These are phyloP conservation scores for Venturia canescens DNA, from an alignment of 1,140 invertebrate genomes.

Conservation along the genomic window DNA sequence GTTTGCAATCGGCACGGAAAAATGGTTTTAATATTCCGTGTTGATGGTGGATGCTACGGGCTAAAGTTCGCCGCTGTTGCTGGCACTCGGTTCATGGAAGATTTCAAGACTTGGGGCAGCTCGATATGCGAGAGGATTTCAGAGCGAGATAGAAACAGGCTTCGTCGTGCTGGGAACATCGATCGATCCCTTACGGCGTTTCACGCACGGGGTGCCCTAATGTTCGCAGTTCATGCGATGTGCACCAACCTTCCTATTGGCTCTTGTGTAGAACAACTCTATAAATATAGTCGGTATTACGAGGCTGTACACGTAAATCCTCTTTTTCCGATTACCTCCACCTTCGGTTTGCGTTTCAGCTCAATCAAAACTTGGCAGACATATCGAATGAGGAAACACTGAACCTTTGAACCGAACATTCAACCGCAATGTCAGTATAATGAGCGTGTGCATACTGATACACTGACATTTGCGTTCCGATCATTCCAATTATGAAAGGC, in stretches of 20 bases:
- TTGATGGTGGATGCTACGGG: conserved; percentile 24
- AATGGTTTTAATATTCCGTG: conserved; percentile 46
- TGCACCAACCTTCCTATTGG: conserved; percentile 32
- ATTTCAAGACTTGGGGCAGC: conserved; percentile 7
- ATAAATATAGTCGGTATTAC: background rate
- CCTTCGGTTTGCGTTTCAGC: conserved; percentile 51
- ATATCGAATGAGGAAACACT: conserved; percentile 64
- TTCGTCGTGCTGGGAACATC: conserved; percentile 34
- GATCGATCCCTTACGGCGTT: conserved; percentile 52
- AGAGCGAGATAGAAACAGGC: conserved; percentile 19
- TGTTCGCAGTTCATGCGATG: conserved; percentile 57
- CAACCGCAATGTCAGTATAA: too few relatives aligned
- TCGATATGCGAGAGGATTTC: conserved; percentile 24
- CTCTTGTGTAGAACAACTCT: conserved; percentile 11
- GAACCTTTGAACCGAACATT: conserved; percentile 50
- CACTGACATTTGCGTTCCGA: background rate
- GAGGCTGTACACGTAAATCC: background rate
- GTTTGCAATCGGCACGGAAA: conserved; percentile 34
- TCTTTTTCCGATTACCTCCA: background rate
- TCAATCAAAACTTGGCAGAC: conserved; percentile 71
- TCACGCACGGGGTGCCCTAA: conserved; percentile 54
- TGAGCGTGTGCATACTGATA: conserved; percentile 25
- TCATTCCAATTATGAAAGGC: background rate
- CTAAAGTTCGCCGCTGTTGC: background rate
- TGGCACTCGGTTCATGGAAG: conserved; percentile 3